Evolutionary conservation across 2,113 vertebrate genomes (phyloP), one percentile per base, ranked within the genome.

Genomic region (Mionectes macconnelli): DNA sequence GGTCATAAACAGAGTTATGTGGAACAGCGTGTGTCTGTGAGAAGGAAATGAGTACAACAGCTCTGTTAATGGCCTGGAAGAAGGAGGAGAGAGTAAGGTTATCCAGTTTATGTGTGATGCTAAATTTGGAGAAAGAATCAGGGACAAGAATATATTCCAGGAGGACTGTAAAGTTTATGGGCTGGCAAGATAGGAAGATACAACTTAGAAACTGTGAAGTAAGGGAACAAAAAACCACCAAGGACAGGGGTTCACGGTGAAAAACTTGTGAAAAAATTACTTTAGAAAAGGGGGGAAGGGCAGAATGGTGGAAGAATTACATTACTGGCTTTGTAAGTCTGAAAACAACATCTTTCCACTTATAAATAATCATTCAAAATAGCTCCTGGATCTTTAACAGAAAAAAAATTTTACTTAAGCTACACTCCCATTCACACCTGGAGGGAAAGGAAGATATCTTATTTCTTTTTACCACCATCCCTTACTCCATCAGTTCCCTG

Each of bases 21-120:
- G 74, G 50, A 91, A 76, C 3, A 39, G 8, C 0, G 0, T 0
- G 0, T 10, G 17, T n/a, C 44, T 35, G 15, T n/a, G 6, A 35
- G 31, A 45, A 31, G 40, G 39, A 84, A 15, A 12, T 6, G 17
- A 40, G n/a, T 31, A 56, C 59, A 66, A 33, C 4, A 64, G 35
- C 35, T 88, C 42, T 78, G 40, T 49, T 86, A 76, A 83, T 37
- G 14, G 15, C 45, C 37, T 85, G n/a, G 30, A 87, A 88, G 23
- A 93, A 9, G 28, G 24, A 74, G 16, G 9, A 73, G 16, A 39
- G 10, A 68, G 22, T 7, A 68, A 49, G 27, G 49, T 25, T 56
- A 30, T 52, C 77, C 9, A 45, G 20, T 42, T 67, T 35, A 44
- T 49, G 47, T 57, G 45, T 28, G 7, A 37, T 47, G 31, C 2